Percentiles rank a stretch among this genome's conserved stretches.
phyloP scores from a whole-genome alignment of 2,888 invertebrate species.

The Dicranocentrus wangi region DNA sequence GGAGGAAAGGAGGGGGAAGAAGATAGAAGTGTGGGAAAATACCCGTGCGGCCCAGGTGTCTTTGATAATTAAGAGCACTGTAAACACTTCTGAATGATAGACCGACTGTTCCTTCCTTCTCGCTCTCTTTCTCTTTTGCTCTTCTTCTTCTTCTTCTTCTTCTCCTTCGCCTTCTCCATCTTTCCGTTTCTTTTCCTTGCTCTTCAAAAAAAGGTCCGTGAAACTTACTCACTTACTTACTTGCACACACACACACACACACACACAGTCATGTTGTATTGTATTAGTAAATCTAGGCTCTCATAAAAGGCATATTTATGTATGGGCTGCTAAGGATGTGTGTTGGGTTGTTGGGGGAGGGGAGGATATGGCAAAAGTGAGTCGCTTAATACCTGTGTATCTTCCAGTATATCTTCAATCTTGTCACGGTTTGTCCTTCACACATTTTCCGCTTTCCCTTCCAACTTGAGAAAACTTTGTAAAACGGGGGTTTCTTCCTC shows the following conservation, averaged over 20 bases:
- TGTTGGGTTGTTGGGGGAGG: not conserved
- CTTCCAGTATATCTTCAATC: not conserved
- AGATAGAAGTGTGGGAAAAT: conserved; percentile 73
- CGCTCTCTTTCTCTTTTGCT: conserved; percentile 43
- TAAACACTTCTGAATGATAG: conserved; percentile 72
- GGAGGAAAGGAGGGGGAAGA: conserved; percentile 56
- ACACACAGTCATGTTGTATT: conserved; percentile 29
- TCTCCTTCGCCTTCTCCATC: conserved; percentile 33
- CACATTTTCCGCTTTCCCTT: conserved; percentile 5
- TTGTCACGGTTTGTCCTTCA: conserved; percentile 33
- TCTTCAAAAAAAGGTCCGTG: conserved; percentile 18
- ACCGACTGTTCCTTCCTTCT: conserved; percentile 67
- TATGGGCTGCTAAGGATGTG: not conserved
- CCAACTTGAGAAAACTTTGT: not conserved
- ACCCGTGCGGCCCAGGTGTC: conserved; percentile 72
- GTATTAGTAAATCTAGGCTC: conserved; percentile 35
- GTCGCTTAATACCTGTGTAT: not conserved
- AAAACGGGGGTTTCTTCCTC: not conserved
- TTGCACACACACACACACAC: conserved; percentile 1
- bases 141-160: conserved; percentile 46
- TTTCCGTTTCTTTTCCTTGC: conserved; percentile 10
- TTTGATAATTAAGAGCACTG: conserved; percentile 73
- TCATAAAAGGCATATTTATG: conserved; percentile 17
- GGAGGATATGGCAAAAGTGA: too few relatives aligned
- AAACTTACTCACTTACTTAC: conserved; percentile 27